Percentiles rank a stretch among this genome's conserved stretches.
Evolutionary conservation across 2,797 vertebrate species (phyloP).

Genomic region (Pseudocheirus occidentalis): DNA sequence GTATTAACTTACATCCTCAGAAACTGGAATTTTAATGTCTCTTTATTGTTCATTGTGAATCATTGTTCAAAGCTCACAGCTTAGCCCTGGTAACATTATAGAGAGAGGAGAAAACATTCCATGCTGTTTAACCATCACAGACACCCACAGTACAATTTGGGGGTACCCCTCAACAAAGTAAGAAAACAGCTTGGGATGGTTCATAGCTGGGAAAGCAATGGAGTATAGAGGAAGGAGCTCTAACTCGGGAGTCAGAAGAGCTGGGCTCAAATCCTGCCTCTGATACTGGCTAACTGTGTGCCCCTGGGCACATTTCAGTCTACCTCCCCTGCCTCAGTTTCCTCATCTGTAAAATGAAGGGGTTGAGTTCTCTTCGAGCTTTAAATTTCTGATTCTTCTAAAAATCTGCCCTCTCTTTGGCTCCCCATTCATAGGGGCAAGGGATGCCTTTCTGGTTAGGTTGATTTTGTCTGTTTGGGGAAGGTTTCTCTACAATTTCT

Average conservation of each 20-base stretch:
- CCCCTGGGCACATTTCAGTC: not conserved
- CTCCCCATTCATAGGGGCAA: not conserved
- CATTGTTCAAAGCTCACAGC: not conserved
- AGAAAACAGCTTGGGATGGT: not conserved
- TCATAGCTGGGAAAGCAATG: not conserved
- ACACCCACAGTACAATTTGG: not conserved
- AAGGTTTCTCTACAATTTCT: not conserved
- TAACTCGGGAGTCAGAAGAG: not conserved
- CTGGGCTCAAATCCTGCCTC: not conserved
- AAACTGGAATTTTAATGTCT: accelerated
- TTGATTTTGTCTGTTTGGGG: not conserved
- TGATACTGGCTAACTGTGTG: not conserved
- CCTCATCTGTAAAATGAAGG: not conserved
- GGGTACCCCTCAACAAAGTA: not conserved
- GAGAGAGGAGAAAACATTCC: no score
- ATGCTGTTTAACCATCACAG: not conserved
- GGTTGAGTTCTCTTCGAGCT: not conserved
- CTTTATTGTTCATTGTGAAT: not conserved
- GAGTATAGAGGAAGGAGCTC: not conserved
- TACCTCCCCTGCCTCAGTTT: not conserved
- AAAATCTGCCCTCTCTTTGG: not conserved
- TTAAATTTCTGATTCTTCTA: not conserved
- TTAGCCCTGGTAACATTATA: accelerated
- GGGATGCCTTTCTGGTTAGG: not conserved
- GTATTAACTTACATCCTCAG: accelerated